These are phyloP conservation scores for Chanos chanos DNA, from an alignment of 2,797 vertebrate species.

Conservation along the genomic window DNA sequence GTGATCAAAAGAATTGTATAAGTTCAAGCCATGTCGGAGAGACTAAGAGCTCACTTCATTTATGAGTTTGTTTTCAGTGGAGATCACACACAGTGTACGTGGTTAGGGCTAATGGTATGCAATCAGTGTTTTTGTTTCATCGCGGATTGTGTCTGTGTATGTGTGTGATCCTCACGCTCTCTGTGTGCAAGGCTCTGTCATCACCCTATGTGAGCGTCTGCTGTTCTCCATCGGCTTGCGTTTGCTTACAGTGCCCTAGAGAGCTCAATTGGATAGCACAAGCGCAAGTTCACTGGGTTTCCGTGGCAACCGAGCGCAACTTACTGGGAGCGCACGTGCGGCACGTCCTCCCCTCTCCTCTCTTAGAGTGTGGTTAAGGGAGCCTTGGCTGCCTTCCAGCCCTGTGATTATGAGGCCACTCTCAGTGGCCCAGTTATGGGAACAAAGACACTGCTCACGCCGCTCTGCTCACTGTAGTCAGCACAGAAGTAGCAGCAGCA, in stretches of 20 bases:
- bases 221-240: not conserved
- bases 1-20: too few relatives aligned
- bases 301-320: conserved; percentile 10
- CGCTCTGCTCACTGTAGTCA: conserved; percentile 36
- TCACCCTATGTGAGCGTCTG: not conserved
- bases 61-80: too few relatives aligned
- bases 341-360: conserved; percentile 60
- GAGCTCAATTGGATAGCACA: too few relatives aligned
- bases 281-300: too few relatives aligned
- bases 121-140: not conserved
- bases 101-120: too few relatives aligned
- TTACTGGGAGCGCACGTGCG: conserved; percentile 52
- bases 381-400: conserved; percentile 61
- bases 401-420: conserved; percentile 16
- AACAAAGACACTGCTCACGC: conserved; percentile 58
- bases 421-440: conserved; percentile 51
- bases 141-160: not conserved
- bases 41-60: too few relatives aligned
- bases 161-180: not conserved
- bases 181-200: not conserved
- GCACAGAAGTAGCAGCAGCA: too few relatives aligned
- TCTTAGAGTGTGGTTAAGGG: conserved; percentile 54
- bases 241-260: too few relatives aligned
- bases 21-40: too few relatives aligned
- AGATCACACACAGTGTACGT: too few relatives aligned